These are phyloP conservation scores for Bombus picipes DNA, from an alignment of 1,140 invertebrate genomes.

Conservation along the genomic window DNA sequence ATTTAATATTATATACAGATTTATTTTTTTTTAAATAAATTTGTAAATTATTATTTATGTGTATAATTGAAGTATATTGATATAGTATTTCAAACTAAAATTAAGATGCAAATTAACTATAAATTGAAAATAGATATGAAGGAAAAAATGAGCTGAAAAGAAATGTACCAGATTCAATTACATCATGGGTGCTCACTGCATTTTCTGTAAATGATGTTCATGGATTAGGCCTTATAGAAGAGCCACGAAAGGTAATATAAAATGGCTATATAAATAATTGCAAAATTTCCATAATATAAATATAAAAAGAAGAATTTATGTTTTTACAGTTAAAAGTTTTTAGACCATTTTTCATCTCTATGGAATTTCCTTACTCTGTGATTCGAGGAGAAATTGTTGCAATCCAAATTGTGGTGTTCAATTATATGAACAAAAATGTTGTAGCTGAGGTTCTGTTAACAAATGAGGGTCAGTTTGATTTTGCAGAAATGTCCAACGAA, in stretches of 20 bases:
- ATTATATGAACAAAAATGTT: conserved; percentile 92
- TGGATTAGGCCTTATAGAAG: conserved; percentile 92
- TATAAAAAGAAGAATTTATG: conserved; percentile 9
- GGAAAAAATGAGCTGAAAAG: conserved; percentile 84
- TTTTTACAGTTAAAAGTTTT: conserved; percentile 89
- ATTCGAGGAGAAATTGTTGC: conserved; percentile 95
- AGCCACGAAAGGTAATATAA: conserved; percentile 85
- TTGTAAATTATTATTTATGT: background rate
- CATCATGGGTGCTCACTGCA: conserved; percentile 95
- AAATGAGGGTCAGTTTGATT: conserved; percentile 92
- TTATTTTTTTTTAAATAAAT: background rate
- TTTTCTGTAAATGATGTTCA: conserved; percentile 93
- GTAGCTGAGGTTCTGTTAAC: conserved; percentile 92
- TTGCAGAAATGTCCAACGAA: conserved; percentile 89
- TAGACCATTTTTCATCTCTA: conserved; percentile 93
- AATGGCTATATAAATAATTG: background rate
- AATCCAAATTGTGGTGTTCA: conserved; percentile 95
- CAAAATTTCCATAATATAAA: background rate
- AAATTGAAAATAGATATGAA: conserved; percentile 78
- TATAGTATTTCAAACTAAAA: background rate
- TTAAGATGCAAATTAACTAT: conserved; percentile 9
- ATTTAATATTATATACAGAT: conserved; percentile 1
- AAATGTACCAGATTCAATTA: conserved; percentile 93
- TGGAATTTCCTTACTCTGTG: conserved; percentile 95
- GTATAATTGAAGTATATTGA: background rate